Evolutionary conservation across 1,140 invertebrate species (phyloP), one percentile per base, ranked within the genome.

Genomic region (Drosophila asahinai): DNA sequence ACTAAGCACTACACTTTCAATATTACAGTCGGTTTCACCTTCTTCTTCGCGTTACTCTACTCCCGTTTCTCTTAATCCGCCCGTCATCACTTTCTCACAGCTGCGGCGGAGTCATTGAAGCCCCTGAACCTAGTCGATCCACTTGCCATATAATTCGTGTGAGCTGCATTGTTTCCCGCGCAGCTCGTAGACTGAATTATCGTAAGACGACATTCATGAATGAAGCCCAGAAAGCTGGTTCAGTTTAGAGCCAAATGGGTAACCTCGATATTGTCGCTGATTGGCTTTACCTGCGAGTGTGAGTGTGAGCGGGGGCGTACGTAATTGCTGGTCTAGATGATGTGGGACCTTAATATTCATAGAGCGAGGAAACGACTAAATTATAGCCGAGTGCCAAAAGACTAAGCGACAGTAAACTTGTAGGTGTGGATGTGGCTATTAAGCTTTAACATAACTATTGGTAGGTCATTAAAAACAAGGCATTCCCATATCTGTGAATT

Each of bases 311-410:
- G 48, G 67, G 55, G 60, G 83, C 67, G 72, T 52, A n/a, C 36
- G 49, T 62, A 55, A 54, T 70, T 68, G 57, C 52, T 45, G 48
- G 59, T 63, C 38, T 80, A 65, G 51, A 71, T 78, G 49, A 58
- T 45, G 77, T 67, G 58, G 81, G 51, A 83, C 81, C 60, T 81
- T 64, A 62, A 65, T 83, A 84, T 59, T 77, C 76, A 75, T 75
- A 55, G 40, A 61, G 48, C 54, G 17, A 19, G 71, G 73, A 36
- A 70, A 63, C 61, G 48, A 63, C 64, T 36, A 68, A 70, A 65
- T 62, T 65, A 63, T 68, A 38, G 15, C 3, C 62, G 6, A 59
- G 38, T 58, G 42, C 59, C 51, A 45, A 71, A 49, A 38, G 17
- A 43, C 38, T 54, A 71, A 65, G 52, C 51, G 49, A 12, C 38